phyloP scores from a whole-genome alignment of 37 sponge, comb jelly and placozoan species.

The Ephydatia muelleri region DNA sequence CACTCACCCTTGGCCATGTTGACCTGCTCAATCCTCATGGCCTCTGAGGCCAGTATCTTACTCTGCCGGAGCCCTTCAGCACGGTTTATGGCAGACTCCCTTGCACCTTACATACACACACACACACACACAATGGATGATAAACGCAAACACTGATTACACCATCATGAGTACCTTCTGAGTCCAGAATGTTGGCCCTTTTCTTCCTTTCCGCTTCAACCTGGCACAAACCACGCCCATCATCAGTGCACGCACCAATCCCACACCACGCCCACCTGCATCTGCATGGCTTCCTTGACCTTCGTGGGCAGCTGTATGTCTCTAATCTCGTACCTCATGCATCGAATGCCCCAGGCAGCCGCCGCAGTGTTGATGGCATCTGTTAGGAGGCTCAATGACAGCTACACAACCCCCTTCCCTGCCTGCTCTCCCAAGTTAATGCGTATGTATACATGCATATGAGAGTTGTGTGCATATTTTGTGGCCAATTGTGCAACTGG shows the following conservation, averaged over 20 bases:
- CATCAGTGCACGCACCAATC: neutral
- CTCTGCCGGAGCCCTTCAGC: slow-evolving; percentile 89
- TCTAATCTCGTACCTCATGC: slow-evolving; percentile 96
- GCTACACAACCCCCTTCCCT: too few species aligned
- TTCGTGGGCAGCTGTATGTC: slow-evolving; percentile 89
- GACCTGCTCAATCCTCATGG: slow-evolving; percentile 85
- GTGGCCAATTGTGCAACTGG: neutral
- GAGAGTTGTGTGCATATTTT: neutral
- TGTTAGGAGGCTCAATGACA: slow-evolving; percentile 26
- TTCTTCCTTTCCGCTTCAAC: slow-evolving; percentile 99
- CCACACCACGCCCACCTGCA: slow-evolving; percentile 71
- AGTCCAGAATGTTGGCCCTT: slow-evolving; percentile 91
- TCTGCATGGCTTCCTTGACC: slow-evolving; percentile 99
- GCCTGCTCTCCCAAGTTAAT: too few species aligned
- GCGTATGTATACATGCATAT: too few species aligned
- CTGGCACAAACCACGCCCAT: slow-evolving; percentile 28
- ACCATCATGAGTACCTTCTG: slow-evolving; percentile 61
- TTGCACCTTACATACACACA: slow-evolving; percentile 40
- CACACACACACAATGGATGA: neutral
- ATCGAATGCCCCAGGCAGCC: slow-evolving; percentile 94
- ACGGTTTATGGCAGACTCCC: slow-evolving; percentile 83
- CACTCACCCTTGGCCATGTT: slow-evolving; percentile 88
- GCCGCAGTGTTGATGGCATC: slow-evolving; percentile 96
- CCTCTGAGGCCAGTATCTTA: slow-evolving; percentile 92
- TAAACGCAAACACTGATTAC: neutral